A percentile compares a stretch with the other conserved stretches of the same genome.
Evolutionary conservation across 2,888 invertebrate species (phyloP).

Genomic region (Arrhopalites spinosus): DNA sequence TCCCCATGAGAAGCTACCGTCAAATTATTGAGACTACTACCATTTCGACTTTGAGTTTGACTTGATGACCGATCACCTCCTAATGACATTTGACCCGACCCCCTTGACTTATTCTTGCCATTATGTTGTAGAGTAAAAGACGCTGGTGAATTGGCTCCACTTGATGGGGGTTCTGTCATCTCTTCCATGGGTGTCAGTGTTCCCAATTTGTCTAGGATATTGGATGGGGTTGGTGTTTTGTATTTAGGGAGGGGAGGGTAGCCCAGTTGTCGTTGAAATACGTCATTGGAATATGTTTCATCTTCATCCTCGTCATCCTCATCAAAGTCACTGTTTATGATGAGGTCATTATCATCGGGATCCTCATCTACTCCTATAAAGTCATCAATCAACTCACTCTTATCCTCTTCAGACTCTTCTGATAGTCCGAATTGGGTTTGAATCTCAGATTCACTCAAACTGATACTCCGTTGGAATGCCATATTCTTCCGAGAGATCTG

Average conservation of each 20-base stretch:
- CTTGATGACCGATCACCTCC: not conserved
- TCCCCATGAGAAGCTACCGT: not conserved
- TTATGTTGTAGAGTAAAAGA: slow-evolving; percentile 3
- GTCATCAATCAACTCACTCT: slow-evolving; percentile 38
- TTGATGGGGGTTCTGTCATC: slow-evolving; percentile 35
- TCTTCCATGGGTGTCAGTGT: slow-evolving; percentile 39
- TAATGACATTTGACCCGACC: not conserved
- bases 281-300: slow-evolving; percentile 57
- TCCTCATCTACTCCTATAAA: slow-evolving; percentile 46
- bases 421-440: slow-evolving; percentile 17
- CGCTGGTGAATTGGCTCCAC: slow-evolving; percentile 31
- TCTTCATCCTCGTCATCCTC: slow-evolving; percentile 58
- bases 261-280: slow-evolving; percentile 45
- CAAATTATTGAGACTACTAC: slow-evolving; percentile 14
- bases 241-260: slow-evolving; percentile 54
- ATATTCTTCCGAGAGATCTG: slow-evolving; percentile 1
- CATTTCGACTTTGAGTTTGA: slow-evolving; percentile 14
- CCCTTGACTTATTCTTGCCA: not conserved
- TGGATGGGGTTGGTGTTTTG: slow-evolving; percentile 41
- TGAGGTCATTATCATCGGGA: slow-evolving; percentile 52
- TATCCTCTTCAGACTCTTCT: slow-evolving; percentile 36
- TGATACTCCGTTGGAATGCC: slow-evolving; percentile 23
- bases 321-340: slow-evolving; percentile 57
- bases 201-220: slow-evolving; percentile 36
- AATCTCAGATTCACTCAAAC: slow-evolving; percentile 35